Evolutionary conservation across 2,797 vertebrate species (phyloP), one percentile per base, ranked within the genome.

Genomic region (Numenius phaeopus): DNA sequence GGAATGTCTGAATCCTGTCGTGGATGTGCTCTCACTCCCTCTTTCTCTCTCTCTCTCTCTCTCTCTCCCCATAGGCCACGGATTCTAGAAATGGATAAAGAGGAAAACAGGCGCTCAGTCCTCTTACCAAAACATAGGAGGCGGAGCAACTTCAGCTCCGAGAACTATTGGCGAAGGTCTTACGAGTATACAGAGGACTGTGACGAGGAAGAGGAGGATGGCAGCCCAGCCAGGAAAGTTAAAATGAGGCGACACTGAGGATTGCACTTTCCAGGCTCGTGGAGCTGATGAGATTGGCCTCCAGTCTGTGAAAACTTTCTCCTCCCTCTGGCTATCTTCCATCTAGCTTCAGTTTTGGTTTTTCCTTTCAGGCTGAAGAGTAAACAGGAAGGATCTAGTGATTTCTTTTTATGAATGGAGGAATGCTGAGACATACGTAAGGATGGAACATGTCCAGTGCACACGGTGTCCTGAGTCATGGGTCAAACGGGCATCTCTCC

Each of bases 71-170:
- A 2, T 92, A 99, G 99, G 97, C 99, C 99, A 27, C 98, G 99
- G 57, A 98, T 99, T 92, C 98, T 99, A 59, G 99, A 99, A 98
- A 99, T 99, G 99, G 99, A 99, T 98, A 99, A 99, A 96, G 99
- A 99, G 94, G 99, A 99, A 98, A 99, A 99, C 98, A 98, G 99
- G 87, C 99, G 98, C 54, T 99, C 99, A 1, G 98, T 99, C 89
- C 98, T 99, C 91, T 97, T 98, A 97, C 98, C 98, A 40, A 97
- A 98, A 86, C 98, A 98, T 77, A 98, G 98, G 88, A 99, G 98
- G 57, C 98, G 98, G 96, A 98, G 98, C 91, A 97, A 98, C 93
- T 97, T 98, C 98, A 98, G 98, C 96, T 99, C 99, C 0, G 99
- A 99, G 98, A 99, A 99, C 98, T 99, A 99, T 98, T 99, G 99